phyloP scores from a whole-genome alignment of 2,113 vertebrate species.

The Oreochromis tanganicae region DNA sequence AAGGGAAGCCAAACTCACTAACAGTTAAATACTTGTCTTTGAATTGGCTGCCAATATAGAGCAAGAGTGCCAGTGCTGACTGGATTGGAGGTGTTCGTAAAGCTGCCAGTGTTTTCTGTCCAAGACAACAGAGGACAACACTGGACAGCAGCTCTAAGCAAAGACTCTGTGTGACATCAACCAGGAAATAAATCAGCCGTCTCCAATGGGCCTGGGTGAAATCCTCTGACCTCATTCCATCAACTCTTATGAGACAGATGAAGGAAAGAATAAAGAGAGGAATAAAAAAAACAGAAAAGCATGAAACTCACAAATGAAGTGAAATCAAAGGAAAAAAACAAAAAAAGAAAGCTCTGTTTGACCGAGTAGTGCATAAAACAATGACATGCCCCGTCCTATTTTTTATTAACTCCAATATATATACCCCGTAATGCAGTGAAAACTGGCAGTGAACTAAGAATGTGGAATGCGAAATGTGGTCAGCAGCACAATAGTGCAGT shows the following conservation, averaged over 20 bases:
- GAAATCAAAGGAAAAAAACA: neutral
- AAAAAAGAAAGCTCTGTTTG: neutral
- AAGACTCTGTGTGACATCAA: slow-evolving; percentile 2
- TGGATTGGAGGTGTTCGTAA: neutral
- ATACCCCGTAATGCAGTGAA: neutral
- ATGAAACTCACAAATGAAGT: neutral
- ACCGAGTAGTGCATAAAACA: neutral
- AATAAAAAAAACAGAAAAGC: neutral
- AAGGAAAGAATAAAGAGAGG: neutral
- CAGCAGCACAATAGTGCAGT: neutral
- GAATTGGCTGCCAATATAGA: neutral
- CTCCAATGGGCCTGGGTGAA: slow-evolving; percentile 34
- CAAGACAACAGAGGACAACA: neutral
- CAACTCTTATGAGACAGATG: slow-evolving; percentile 2
- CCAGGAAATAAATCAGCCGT: slow-evolving; percentile 33
- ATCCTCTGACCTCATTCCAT: slow-evolving; percentile 51
- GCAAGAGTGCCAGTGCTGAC: neutral
- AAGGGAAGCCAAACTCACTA: slow-evolving; percentile 2
- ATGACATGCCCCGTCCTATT: neutral
- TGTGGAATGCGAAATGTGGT: neutral
- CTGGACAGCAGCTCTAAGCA: neutral
- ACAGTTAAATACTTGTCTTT: neutral
- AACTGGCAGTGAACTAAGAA: neutral
- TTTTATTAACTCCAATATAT: neutral
- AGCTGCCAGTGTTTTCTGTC: neutral